Conservation (phyloP, 2,888 invertebrate species). For the Tethea ocularis region DNA sequence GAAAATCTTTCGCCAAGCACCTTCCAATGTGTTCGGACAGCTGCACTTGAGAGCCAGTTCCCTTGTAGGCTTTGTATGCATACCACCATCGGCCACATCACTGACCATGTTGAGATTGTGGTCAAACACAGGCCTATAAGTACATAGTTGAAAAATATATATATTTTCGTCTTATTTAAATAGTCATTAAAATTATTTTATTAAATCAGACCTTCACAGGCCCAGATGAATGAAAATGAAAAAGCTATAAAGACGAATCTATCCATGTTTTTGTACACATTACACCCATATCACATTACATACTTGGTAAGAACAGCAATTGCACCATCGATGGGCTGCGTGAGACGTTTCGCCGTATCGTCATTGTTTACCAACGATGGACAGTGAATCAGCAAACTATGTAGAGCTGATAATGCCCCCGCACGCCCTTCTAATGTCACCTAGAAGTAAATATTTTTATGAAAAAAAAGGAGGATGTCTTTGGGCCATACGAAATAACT, state of each 20-base stretch:
- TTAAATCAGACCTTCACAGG: too few species aligned
- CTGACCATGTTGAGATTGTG: too few species aligned
- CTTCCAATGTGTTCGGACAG: too few species aligned
- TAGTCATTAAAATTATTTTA: too few species aligned
- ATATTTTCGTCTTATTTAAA: too few species aligned
- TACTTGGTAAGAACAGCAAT: conserved; percentile 97
- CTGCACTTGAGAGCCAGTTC: too few species aligned
- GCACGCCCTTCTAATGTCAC: conserved; percentile 98
- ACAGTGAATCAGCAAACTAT: conserved; percentile 95
- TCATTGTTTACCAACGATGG: conserved; percentile 96
- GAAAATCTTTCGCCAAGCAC: too few species aligned
- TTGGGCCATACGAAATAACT: background rate
- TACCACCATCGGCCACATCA: too few species aligned
- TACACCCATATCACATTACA: conserved; percentile 46
- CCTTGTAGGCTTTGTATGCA: too few species aligned
- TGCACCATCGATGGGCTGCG: conserved; percentile 96
- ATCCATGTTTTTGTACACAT: background rate
- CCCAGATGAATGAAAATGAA: too few species aligned
- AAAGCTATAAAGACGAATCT: background rate
- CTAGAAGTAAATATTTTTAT: conserved; percentile 49
- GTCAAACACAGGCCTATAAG: too few species aligned
- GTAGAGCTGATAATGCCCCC: conserved; percentile 97
- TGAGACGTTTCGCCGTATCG: conserved; percentile 93
- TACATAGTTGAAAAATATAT: too few species aligned
- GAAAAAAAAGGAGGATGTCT: background rate